Base-by-base conservation (phyloP, 2,113 vertebrate species). In the Lasiurus borealis region DNA sequence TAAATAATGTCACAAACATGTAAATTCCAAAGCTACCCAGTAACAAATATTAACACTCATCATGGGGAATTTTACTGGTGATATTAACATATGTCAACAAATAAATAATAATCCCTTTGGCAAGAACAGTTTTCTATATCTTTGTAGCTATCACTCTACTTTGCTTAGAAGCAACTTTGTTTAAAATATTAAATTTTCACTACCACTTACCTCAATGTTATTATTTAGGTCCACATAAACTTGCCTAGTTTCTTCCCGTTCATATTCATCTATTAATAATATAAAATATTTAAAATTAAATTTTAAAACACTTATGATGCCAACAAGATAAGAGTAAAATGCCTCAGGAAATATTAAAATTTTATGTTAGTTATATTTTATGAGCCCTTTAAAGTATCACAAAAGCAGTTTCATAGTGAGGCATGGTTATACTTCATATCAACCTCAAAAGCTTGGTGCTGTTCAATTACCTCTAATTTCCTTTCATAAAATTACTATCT, bases 201-300 rank as follows among this genome's bases (percentile, higher is more conserved):
- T 18, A 16, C 69, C 31, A 97, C 98, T 98, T 98, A 99, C 99
- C 98, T 99, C 99, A 95, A 99, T 71, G 12, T 94, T 98, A 89
- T 98, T 98, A 95, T 97, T 98, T 95, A 99, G 99, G 96, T 99
- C 98, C 96, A 98, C 31, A 34, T 99, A 98, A 21, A 99, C 95
- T 64, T 98, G 98, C 59, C 98, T 99, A 59, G 99, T 99, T 98
- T 99, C 99, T 98, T 99, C 99, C 97, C 98, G 98, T 98, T 99
- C 99, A 86, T 98, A 98, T 98, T 99, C 99, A 99, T 99, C 99
- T 99, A 92, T 97, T 99, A 73, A 95, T 93, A 97, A 97, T 88
- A 95, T 34, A 97, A 96, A 96, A 97, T 95, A 54, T 82, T 77
- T 31, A 88, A 91, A 83, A 91, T 93, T 94, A 93, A 95, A 90